Percentiles rank a stretch among this genome's conserved stretches.
These are phyloP conservation scores for Eleutherodactylus coqui DNA, from an alignment of 2,797 vertebrate species.

Conservation along the genomic window DNA sequence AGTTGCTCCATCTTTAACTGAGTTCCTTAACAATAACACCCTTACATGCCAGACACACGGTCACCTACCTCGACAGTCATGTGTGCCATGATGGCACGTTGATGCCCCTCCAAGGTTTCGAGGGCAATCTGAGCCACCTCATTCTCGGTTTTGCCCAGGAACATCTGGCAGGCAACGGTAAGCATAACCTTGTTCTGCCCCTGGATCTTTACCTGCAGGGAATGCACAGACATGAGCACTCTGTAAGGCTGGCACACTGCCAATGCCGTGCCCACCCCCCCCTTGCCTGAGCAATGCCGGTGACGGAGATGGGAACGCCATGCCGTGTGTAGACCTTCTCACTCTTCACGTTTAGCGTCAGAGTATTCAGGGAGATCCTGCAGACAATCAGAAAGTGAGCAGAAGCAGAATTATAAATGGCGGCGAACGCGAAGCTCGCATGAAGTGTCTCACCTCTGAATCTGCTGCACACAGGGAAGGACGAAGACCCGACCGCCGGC, in stretches of 20 bases:
- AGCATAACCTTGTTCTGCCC: conserved; percentile 98
- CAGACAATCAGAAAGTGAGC: background rate
- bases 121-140: conserved; percentile 89
- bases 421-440: background rate
- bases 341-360: conserved; percentile 95
- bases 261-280: background rate
- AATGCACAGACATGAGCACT: background rate
- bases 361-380: conserved; percentile 92
- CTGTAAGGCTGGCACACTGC: background rate
- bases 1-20: no score
- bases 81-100: conserved; percentile 95
- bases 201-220: conserved; percentile 92
- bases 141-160: conserved; percentile 89
- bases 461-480: conserved; percentile 87
- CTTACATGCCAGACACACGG: no score
- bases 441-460: conserved; percentile 82
- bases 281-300: conserved; percentile 91
- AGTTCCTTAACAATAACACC: no score
- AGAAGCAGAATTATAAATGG: background rate
- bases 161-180: conserved; percentile 94
- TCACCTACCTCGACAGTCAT: conserved; percentile 90
- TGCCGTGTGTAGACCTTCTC: conserved; percentile 95
- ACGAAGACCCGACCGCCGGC: conserved; percentile 93
- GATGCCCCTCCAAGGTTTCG: conserved; percentile 95
- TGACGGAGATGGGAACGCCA: conserved; percentile 94